Evolutionary conservation across 2,113 vertebrate species (phyloP), one percentile per base, ranked within the genome.

Genomic region (Pollachius pollachius): DNA sequence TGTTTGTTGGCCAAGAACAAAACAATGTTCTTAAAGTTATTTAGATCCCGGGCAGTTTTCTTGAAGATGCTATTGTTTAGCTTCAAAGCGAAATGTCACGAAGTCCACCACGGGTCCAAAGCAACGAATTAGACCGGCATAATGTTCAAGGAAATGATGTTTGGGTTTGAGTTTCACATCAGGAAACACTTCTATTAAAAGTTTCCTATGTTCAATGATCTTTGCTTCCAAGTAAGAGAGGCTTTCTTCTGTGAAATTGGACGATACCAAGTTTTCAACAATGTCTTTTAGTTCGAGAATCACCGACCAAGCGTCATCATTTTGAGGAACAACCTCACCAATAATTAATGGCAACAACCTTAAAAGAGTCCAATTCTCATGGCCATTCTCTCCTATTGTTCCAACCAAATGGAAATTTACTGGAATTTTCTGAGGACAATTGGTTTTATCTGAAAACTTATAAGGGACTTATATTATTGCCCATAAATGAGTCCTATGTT

Each of bases 271-370:
- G 23, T 69, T 16, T 65, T 79, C 73, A 11, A 72, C 66, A 62
- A 70, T 68, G 66, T 76, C 78, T 69, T 80, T 80, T 11, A 80
- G 17, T 7, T 80, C 67, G 15, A 80, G 34, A 59, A 79, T 65
- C 4, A 69, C 63, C 23, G 1, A 8, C 65, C 30, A 75, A 37
- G 34, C 34, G 34, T 37, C 7, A 37, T 75, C 37, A 64, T 65
- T 48, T 57, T 69, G 65, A 23, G 73, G 77, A 11, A 72, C 37
- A 60, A 18, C n/a, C 27, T 65, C 23, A 18, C 70, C 69, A 23
- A 65, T 72, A 16, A 75, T 37, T 37, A 37, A 37, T 37, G 34
- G 34, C 34, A 37, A 9, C 21, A 78, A 74, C 17, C 74, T 62
- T 19, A 79, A 48, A 15, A 81, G 68, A 30, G 60, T 41, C 71